A percentile compares a stretch with the other conserved stretches of the same genome.
These are phyloP conservation scores for Gnatocerus cornutus DNA, from an alignment of 2,888 invertebrate species.

Conservation along the genomic window DNA sequence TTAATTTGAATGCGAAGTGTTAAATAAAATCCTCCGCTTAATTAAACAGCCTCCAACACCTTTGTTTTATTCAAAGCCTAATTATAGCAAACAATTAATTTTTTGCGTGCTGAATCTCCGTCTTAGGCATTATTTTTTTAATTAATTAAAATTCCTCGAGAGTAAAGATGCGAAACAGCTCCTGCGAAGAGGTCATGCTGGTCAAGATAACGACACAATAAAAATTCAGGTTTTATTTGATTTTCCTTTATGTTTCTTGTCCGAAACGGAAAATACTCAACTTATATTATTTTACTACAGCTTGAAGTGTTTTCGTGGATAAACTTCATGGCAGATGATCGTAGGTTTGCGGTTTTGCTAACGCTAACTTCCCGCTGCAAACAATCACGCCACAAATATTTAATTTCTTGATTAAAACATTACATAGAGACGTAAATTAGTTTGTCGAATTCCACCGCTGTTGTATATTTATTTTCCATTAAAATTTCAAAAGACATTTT, in stretches of 20 bases:
- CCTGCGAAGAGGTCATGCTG: conserved; percentile 5
- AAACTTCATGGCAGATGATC: too few species aligned
- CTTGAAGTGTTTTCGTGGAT: too few species aligned
- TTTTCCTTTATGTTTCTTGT: not conserved
- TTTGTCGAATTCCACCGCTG: conserved; percentile 9
- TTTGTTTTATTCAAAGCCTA: conserved; percentile 39
- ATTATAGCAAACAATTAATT: conserved; percentile 40
- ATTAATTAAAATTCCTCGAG: conserved; percentile 35
- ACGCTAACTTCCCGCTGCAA: not conserved
- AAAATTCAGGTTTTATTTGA: not conserved
- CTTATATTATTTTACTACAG: too few species aligned
- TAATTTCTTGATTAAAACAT: conserved; percentile 19
- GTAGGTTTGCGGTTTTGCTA: too few species aligned
- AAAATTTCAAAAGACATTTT: conserved; percentile 24
- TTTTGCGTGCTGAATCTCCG: conserved; percentile 35
- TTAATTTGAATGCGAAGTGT: conserved; percentile 33
- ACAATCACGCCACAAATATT: conserved; percentile 21
- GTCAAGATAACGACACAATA: not conserved
- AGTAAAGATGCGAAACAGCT: conserved; percentile 1
- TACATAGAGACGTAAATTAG: conserved; percentile 6
- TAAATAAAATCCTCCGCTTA: conserved; percentile 35
- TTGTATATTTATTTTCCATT: conserved; percentile 27
- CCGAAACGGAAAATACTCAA: not conserved
- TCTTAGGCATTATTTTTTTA: conserved; percentile 38
- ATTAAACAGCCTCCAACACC: conserved; percentile 42